Base-by-base conservation (phyloP, 2,888 invertebrate genomes). In the Bruchidius siliquastri region DNA sequence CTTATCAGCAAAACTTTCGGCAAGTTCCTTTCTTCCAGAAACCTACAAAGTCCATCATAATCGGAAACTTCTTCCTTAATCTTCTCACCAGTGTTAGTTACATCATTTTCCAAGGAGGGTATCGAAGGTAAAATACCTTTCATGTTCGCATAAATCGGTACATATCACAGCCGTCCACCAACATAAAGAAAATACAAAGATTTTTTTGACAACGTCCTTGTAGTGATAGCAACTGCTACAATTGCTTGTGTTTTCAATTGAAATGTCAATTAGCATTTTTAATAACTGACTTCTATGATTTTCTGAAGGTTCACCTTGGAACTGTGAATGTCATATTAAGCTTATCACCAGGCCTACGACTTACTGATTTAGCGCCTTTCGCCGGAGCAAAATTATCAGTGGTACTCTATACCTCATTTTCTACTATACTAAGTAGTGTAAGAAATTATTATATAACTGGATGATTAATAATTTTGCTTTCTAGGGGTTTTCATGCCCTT, bases 1-100 rank as follows among this genome's bases (percentile, higher is more conserved):
- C 70, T 71, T 30, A 81, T 74, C 78, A 79, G 79, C 22, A 78
- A 70, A 6, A 73, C 21, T 76, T 77, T 77, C 18, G 79, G 75
- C 20, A 79, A 68, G 71, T 78, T 75, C 71, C 73, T 73, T 21
- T 72, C 20, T 67, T 74, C 74, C 21, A 75, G 73, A 73, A 72
- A 76, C 13, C 30, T 22, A 20, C 8, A 26, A n/a, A 77, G 69
- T 3, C 76, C 75, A 69, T n/a, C n/a, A n/a, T n/a, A n/a, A n/a
- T n/a, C n/a, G n/a, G n/a, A n/a, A n/a, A n/a, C n/a, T 32, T 76
- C 77, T 74, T 77, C 77, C 49, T 76, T 74, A 0, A 75, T 21
- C 49, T 30, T 70, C n/a, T 22, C 68, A 21, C 21, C 20, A 66
- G 68, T 74, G 66, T 72, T 72, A 26, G 21, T 4, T 20, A 72